These are phyloP conservation scores for Neosalanx taihuensis DNA, from an alignment of 2,797 vertebrate species.

Conservation along the genomic window DNA sequence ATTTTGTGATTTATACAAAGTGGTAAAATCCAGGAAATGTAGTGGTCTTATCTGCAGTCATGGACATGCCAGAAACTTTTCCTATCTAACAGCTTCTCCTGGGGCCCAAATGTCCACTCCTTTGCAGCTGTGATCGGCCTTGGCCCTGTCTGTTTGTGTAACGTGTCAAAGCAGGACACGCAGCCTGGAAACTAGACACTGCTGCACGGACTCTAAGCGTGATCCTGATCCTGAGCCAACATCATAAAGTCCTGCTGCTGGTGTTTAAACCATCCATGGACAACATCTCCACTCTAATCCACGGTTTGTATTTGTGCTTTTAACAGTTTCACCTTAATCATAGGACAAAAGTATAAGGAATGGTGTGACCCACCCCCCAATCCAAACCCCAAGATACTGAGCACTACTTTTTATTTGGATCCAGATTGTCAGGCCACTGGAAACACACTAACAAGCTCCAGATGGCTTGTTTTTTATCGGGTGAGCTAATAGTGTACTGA, in stretches of 20 bases:
- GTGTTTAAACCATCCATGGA: background rate
- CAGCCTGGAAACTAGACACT: background rate
- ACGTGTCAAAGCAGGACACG: slow-evolving; percentile 6
- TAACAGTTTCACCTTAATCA: background rate
- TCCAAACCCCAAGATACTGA: background rate
- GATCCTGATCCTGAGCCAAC: background rate
- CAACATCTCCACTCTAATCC: too few species aligned
- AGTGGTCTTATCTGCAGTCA: too few species aligned
- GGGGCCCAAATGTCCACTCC: background rate
- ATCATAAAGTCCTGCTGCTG: background rate
- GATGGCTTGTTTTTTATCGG: slow-evolving; percentile 47
- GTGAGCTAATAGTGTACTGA: slow-evolving; percentile 22
- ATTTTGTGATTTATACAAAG: too few species aligned
- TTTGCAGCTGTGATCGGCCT: slow-evolving; percentile 42
- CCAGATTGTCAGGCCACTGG: slow-evolving; percentile 13
- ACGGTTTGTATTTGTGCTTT: background rate
- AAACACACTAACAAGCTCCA: slow-evolving; percentile 38
- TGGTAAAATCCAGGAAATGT: too few species aligned
- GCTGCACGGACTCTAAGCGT: slow-evolving; percentile 27
- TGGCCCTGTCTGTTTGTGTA: background rate
- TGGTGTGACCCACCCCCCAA: background rate
- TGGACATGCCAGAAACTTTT: too few species aligned
- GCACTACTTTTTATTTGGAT: slow-evolving; percentile 36
- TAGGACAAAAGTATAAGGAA: background rate
- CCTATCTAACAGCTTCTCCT: too few species aligned